Conservation (phyloP, 2,797 vertebrate genomes). For the Chelonia mydas region DNA sequence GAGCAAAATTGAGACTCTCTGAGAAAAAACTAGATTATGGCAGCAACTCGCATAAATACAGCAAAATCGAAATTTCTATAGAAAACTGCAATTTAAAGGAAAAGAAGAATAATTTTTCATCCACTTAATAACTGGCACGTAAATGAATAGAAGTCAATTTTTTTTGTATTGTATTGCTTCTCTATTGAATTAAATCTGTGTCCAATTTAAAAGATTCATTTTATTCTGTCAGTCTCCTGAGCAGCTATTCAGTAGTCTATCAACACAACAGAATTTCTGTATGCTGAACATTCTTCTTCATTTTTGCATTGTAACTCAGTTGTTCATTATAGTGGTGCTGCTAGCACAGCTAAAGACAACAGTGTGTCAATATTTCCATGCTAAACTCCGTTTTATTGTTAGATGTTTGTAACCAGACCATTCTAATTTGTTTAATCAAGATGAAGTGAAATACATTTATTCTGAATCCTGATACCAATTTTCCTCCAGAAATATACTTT, state of each 20-base stretch:
- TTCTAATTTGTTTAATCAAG: conserved; percentile 68
- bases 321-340: conserved; percentile 48
- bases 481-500: conserved; percentile 28
- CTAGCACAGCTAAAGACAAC: conserved; percentile 54
- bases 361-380: conserved; percentile 53
- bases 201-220: conserved; percentile 71
- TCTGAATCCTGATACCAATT: conserved; percentile 34
- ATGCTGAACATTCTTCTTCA: conserved; percentile 54
- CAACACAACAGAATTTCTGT: conserved; percentile 56
- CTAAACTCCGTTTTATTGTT: conserved; percentile 59
- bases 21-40: conserved; percentile 55
- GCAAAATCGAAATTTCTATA: conserved; percentile 44
- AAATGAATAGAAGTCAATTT: conserved; percentile 69
- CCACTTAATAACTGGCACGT: conserved; percentile 65
- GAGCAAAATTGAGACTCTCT: conserved; percentile 49
- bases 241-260: conserved; percentile 61
- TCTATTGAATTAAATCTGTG: conserved; percentile 76
- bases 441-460: conserved; percentile 59
- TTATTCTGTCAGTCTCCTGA: conserved; percentile 73
- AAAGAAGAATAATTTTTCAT: conserved; percentile 62
- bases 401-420: conserved; percentile 64
- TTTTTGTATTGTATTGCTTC: conserved; percentile 71
- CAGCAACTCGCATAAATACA: conserved; percentile 44
- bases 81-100: conserved; percentile 45
- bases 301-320: conserved; percentile 41